A percentile compares a stretch with the other conserved stretches of the same genome.
These are phyloP conservation scores for Entomobrya multifasciata DNA, from an alignment of 2,888 invertebrate genomes.

Conservation along the genomic window DNA sequence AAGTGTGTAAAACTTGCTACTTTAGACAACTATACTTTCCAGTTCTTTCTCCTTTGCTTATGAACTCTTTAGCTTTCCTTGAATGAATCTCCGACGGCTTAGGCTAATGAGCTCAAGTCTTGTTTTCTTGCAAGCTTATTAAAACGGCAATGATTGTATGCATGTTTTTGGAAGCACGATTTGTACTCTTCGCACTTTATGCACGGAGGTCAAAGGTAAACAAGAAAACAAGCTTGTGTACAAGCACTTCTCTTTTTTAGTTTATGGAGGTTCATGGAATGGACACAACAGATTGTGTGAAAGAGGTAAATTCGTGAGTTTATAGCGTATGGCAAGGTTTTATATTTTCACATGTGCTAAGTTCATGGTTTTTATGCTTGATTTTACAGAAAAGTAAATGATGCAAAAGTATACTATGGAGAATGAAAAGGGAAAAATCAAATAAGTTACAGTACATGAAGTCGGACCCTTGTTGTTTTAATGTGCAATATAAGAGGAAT, in stretches of 20 bases:
- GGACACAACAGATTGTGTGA: conserved; percentile 8
- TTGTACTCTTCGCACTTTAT: too few species aligned
- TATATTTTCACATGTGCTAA: too few species aligned
- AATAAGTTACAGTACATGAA: too few species aligned
- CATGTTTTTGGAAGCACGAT: background rate
- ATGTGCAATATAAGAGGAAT: too few species aligned
- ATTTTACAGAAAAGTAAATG: too few species aligned
- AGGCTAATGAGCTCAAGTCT: conserved; percentile 31
- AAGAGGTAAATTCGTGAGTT: too few species aligned
- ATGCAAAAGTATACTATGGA: too few species aligned
- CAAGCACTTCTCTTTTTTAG: background rate
- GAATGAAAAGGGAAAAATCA: too few species aligned
- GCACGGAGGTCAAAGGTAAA: background rate
- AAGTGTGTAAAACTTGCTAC: conserved; percentile 11
- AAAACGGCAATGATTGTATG: too few species aligned
- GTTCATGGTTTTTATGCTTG: too few species aligned
- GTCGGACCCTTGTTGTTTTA: too few species aligned
- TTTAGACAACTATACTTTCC: background rate
- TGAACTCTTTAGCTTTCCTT: background rate
- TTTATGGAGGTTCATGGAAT: conserved; percentile 7
- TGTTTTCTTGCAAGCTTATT: background rate
- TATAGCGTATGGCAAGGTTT: too few species aligned
- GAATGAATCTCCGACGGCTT: conserved; percentile 40
- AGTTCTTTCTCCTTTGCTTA: background rate
- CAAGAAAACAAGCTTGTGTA: background rate